Evolutionary conservation across 1,140 invertebrate species (phyloP), one percentile per base, ranked within the genome.

Genomic region (Brachionus plicatilis): DNA sequence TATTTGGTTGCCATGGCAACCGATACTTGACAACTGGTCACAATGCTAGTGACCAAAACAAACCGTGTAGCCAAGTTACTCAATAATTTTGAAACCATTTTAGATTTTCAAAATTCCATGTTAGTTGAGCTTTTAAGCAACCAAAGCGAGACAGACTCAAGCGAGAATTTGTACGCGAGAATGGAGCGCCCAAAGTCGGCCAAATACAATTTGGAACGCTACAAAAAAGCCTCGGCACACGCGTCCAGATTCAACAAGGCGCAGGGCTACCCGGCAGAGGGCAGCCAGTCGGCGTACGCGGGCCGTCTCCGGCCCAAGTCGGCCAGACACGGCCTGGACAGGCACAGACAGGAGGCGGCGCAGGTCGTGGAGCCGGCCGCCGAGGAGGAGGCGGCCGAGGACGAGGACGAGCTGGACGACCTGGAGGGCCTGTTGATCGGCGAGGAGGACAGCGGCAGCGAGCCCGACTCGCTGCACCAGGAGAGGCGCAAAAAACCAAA

Each of bases 121-220:
- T 24, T 76, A 76, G 27, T 76, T 76, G 72, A 76, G 27, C 27
- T 76, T 27, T 2, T 76, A 50, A 60, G 53, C 53, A 60, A 60
- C 8, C 53, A 60, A 37, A 70, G 37, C 37, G 37, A 41, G 14
- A 70, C 17, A 3, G 27, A 70, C n/a, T 37, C 27, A 12, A 70
- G 5, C 12, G 66, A 70, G n/a, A 41, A 70, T 12, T 33, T 78
- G 24, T 43, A 29, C 12, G 50, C 60, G 2, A 82, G 43, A 60
- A 82, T 82, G 79, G 79, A 82, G 60, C 53, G 79, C 2, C 79
- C 79, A 4, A 82, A 82, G 60, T 82, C 79, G 27, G 79, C 79
- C 29, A 82, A 82, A 60, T 82, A 82, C 29, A 82, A 82, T 68
- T 65, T 82, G n/a, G 65, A 65, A 82, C 20, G 79, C 33, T 82